Base-by-base conservation (phyloP, 2,888 invertebrate genomes). In the Sesia bembeciformis region DNA sequence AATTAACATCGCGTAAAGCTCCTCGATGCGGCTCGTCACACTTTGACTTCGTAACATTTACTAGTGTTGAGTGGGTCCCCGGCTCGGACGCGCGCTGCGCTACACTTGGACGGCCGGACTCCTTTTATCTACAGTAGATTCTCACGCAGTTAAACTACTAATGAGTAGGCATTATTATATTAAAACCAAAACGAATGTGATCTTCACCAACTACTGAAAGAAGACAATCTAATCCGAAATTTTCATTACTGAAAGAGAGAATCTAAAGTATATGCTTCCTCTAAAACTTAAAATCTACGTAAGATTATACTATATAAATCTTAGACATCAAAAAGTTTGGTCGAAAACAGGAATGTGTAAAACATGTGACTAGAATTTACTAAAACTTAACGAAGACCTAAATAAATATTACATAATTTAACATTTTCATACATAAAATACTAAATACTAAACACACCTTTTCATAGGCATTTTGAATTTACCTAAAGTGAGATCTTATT, bases 291-390 rank as follows among this genome's bases (percentile, higher is more conserved):
- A 23, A 23, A 23, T 23, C 23, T 23, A 23, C 23, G 23, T 23
- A 23, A 23, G 23, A 1, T 42, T 42, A 42, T 42, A 6, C 42
- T 42, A 42, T 42, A 42, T 42, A 42, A 23, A 73, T 70, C 72
- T 77, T 72, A 68, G 74, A 76, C 68, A 74, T 72, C 23, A 23
- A 23, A 79, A 74, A 75, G 86, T 87, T 88, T 87, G 87, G 85
- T 88, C 87, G 84, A 81, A 81, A 88, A 88, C 87, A 88, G 89
- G 89, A 89, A 88, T 88, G 89, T 86, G 74, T 84, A 84, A 84
- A 88, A 89, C 87, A 83, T 78, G 74, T 89, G 89, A 88, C 89
- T 89, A 89, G 89, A 89, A 87, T 89, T 88, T 89, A 81, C 81
- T 84, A 88, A 82, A 88, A 88, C 89, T 81, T 88, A 89, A 88